phyloP scores from a whole-genome alignment of 2,797 vertebrate genomes.

The Anabacerthia variegaticeps region DNA sequence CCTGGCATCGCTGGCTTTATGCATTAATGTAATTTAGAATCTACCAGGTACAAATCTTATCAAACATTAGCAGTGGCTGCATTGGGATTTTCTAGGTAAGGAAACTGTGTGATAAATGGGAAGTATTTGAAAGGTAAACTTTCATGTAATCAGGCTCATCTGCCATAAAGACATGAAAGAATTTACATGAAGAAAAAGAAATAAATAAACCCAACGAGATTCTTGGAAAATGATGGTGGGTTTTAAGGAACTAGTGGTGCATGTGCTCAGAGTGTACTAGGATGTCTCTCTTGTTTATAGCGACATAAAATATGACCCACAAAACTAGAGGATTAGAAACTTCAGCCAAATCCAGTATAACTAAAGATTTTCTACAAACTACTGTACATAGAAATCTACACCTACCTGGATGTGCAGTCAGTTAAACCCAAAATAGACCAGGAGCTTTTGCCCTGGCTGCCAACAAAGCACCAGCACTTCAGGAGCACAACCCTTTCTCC shows the following conservation, averaged over 20 bases:
- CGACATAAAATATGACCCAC: accelerated
- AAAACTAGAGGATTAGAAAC: background rate
- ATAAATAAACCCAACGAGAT: background rate
- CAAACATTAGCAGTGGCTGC: conserved; percentile 49
- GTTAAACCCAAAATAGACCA: accelerated
- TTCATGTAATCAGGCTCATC: conserved; percentile 36
- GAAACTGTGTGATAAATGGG: conserved; percentile 57
- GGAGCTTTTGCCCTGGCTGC: background rate
- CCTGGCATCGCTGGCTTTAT: conserved; percentile 71
- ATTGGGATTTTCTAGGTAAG: conserved; percentile 69
- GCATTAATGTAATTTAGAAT: conserved; percentile 78
- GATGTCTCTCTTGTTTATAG: background rate
- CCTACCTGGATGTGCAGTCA: accelerated
- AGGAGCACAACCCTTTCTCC: background rate
- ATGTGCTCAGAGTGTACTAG: accelerated
- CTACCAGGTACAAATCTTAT: conserved; percentile 78
- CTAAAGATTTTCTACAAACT: background rate
- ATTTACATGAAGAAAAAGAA: background rate
- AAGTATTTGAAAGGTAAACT: conserved; percentile 55
- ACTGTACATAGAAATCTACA: accelerated
- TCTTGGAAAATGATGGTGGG: background rate
- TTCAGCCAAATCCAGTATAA: background rate
- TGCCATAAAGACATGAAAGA: background rate
- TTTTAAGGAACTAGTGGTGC: background rate
- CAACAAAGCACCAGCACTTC: background rate